phyloP scores from a whole-genome alignment of 2,797 vertebrate genomes.

The Enteromius radiatus region DNA sequence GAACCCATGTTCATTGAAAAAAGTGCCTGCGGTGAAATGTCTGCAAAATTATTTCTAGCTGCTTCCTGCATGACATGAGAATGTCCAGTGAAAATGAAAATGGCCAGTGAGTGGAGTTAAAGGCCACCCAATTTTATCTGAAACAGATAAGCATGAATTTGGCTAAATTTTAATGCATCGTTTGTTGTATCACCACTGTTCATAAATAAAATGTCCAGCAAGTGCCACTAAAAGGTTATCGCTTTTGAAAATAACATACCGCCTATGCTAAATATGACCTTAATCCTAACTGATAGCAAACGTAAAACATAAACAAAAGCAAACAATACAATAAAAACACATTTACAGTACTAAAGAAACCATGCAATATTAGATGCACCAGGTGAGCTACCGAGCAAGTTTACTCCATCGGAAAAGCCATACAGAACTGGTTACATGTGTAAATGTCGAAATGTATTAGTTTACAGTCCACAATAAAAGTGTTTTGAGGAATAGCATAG shows the following conservation, averaged over 20 bases:
- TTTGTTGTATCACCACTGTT: neutral
- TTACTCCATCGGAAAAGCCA: neutral
- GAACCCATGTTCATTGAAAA: neutral
- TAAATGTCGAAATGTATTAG: neutral
- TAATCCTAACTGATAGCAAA: neutral
- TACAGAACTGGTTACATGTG: neutral
- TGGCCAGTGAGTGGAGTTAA: neutral
- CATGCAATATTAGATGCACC: neutral
- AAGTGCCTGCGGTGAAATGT: neutral
- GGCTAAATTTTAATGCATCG: neutral
- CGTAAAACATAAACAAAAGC: neutral
- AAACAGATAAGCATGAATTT: neutral
- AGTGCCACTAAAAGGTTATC: neutral
- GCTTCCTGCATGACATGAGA: neutral
- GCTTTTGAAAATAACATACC: neutral
- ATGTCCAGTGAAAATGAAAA: neutral
- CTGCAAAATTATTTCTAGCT: neutral
- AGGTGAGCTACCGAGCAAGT: neutral
- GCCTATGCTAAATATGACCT: neutral
- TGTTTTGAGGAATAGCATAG: neutral
- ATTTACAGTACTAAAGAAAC: neutral
- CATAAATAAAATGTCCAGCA: neutral
- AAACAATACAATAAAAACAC: neutral
- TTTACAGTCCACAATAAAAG: neutral
- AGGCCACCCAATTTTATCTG: neutral